A percentile compares a stretch with the other conserved stretches of the same genome.
Conservation (phyloP, 2,113 vertebrate species). For the Serinus canaria region DNA sequence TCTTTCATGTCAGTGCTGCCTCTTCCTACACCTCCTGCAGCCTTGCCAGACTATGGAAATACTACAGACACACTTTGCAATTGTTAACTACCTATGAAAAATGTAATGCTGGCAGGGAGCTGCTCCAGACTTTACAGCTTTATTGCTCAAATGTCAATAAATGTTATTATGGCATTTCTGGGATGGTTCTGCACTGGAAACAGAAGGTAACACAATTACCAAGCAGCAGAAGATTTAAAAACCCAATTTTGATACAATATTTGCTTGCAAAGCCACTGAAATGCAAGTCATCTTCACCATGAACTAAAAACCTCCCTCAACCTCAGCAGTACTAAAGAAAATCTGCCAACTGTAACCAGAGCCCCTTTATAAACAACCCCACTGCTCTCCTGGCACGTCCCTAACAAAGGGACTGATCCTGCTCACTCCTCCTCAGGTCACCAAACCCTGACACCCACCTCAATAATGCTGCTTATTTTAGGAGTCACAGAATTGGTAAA, state of each 20-base stretch:
- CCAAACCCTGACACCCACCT: neutral
- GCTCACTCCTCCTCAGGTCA: neutral
- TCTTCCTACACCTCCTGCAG: neutral
- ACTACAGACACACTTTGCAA: neutral
- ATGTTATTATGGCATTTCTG: neutral
- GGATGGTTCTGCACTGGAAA: neutral
- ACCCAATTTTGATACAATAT: neutral
- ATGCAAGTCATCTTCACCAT: neutral
- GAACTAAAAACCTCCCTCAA: neutral
- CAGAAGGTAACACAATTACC: neutral
- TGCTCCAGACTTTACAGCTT: neutral
- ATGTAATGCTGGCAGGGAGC: neutral
- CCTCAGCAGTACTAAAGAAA: neutral
- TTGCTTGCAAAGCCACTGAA: neutral
- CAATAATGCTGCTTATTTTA: neutral
- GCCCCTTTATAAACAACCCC: neutral
- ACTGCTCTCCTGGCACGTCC: neutral
- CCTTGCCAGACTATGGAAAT: neutral
- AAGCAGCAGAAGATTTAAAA: neutral
- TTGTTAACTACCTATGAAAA: neutral
- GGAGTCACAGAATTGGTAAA: neutral
- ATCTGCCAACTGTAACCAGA: neutral
- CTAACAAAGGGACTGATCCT: neutral
- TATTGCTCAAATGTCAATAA: neutral
- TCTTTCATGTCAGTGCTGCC: neutral